phyloP scores from a whole-genome alignment of 1,140 invertebrate species.

The Wasmannia auropunctata region DNA sequence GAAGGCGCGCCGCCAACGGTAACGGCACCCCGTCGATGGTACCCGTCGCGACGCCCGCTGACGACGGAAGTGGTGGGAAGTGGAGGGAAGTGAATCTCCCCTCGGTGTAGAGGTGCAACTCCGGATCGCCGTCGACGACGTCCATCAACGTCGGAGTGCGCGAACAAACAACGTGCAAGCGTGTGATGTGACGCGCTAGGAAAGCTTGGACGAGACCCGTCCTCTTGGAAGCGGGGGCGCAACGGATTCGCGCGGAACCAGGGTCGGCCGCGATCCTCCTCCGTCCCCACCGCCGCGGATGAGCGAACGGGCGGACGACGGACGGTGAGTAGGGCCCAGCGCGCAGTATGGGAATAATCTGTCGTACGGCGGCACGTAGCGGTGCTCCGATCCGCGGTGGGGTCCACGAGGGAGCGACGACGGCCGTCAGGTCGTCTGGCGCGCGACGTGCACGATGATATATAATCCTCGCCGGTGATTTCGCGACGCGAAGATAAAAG shows the following conservation, averaged over 20 bases:
- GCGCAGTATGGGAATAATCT: slow-evolving; percentile 58
- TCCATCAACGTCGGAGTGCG: background rate
- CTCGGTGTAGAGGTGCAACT: background rate
- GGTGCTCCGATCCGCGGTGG: background rate
- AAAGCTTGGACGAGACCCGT: background rate
- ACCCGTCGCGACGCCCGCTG: background rate
- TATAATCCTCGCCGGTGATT: background rate
- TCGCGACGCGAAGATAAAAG: background rate
- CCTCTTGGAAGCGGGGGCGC: slow-evolving; percentile 9
- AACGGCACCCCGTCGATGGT: background rate
- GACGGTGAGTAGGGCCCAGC: slow-evolving; percentile 16
- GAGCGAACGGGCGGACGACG: background rate
- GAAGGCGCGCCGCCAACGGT: background rate
- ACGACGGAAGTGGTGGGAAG: background rate
- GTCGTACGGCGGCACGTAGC: background rate
- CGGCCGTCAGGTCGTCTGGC: background rate
- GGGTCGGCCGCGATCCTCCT: background rate
- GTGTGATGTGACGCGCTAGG: background rate
- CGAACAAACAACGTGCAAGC: background rate
- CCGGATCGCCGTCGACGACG: background rate
- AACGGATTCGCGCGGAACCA: slow-evolving; percentile 1
- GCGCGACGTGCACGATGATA: slow-evolving; percentile 15
- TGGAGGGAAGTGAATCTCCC: too few species aligned
- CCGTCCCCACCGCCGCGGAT: background rate
- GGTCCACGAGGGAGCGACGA: background rate